A percentile compares a stretch with the other conserved stretches of the same genome.
Conservation (phyloP, 1,140 invertebrate genomes). For the Achatina immaculata region DNA sequence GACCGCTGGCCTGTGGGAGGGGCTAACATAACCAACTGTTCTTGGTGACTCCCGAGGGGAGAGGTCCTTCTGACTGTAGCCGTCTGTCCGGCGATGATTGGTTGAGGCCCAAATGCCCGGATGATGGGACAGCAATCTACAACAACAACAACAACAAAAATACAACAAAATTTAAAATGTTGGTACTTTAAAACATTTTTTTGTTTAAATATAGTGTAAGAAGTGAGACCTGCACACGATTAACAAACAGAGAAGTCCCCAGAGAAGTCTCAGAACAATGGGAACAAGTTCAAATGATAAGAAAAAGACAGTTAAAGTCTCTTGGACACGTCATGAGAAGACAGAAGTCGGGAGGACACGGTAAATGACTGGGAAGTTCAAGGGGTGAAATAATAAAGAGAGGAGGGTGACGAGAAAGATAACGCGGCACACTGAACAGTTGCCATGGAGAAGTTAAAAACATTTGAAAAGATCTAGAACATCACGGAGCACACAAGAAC, state of each 20-base stretch:
- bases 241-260: too few species aligned
- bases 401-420: too few species aligned
- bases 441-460: too few species aligned
- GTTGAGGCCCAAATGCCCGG: constrained; percentile 32
- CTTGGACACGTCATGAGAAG: too few species aligned
- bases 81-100: constrained; percentile 42
- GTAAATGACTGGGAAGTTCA: too few species aligned
- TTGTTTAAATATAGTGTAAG: background rate
- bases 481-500: too few species aligned
- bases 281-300: background rate
- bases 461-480: too few species aligned
- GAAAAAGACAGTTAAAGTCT: too few species aligned
- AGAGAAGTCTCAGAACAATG: background rate
- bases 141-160: background rate
- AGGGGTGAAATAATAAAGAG: too few species aligned
- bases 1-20: constrained; percentile 17
- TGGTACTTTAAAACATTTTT: background rate
- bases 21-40: constrained; percentile 38
- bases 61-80: constrained; percentile 46
- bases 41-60: constrained; percentile 45
- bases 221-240: background rate
- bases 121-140: constrained; percentile 30
- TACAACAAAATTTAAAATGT: background rate
- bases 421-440: too few species aligned
- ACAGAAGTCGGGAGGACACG: too few species aligned